Conservation (phyloP, 1,140 invertebrate genomes). For the Mizuhopecten yessoensis region DNA sequence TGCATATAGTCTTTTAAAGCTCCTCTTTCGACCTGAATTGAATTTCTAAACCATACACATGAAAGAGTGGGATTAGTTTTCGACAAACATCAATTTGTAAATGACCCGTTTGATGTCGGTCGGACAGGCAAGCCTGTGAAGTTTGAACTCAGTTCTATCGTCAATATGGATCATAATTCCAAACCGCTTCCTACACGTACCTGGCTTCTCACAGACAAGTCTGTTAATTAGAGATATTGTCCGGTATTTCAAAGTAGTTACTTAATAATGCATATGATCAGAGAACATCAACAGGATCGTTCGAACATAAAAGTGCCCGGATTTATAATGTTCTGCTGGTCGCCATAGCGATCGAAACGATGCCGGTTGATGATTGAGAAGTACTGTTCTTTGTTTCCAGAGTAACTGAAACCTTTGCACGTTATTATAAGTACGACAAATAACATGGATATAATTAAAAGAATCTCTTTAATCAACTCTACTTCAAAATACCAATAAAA, state of each 20-base stretch:
- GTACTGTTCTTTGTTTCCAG: no score
- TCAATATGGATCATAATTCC: slow-evolving; percentile 10
- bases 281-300: not conserved
- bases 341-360: not conserved
- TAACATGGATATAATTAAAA: no score
- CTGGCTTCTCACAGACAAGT: not conserved
- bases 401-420: not conserved
- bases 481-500: no score
- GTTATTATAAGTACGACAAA: not conserved
- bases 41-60: not conserved
- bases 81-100: not conserved
- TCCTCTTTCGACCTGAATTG: not conserved
- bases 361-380: not conserved
- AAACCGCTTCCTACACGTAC: not conserved
- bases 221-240: not conserved
- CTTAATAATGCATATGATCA: not conserved
- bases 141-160: no score
- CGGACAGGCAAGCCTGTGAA: not conserved
- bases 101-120: not conserved
- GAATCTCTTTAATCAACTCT: no score
- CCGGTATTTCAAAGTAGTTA: not conserved
- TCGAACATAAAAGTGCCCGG: not conserved
- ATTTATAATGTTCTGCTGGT: not conserved
- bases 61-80: not conserved
- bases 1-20: not conserved